A percentile compares a stretch with the other conserved stretches of the same genome.
Evolutionary conservation across 2,113 vertebrate species (phyloP).

Genomic region (Suricata suricatta): DNA sequence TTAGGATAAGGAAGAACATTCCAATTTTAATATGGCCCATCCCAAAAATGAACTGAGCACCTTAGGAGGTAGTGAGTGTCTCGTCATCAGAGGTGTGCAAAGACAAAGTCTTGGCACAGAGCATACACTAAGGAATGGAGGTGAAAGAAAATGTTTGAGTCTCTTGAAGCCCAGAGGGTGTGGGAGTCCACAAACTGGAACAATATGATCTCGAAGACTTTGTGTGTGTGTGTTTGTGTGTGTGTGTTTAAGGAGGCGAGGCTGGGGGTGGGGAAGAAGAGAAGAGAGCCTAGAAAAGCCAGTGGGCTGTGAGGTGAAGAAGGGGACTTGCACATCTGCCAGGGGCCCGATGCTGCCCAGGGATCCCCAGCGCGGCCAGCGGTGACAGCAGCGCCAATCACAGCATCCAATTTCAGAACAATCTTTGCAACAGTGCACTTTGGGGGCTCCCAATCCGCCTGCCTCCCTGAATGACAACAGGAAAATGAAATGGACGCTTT

Average conservation of each 20-base stretch:
- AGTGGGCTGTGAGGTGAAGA: not conserved
- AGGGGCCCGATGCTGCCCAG: conserved; percentile 37
- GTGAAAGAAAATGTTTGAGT: not conserved
- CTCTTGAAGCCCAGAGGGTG: not conserved
- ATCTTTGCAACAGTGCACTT: conserved; percentile 67
- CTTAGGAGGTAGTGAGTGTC: not conserved
- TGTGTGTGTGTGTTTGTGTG: not conserved
- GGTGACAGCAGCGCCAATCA: not conserved
- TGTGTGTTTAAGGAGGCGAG: not conserved
- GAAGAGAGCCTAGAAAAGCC: not conserved
- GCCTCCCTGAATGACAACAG: conserved; percentile 53
- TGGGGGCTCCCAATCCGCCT: conserved; percentile 62
- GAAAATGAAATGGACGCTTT: not conserved
- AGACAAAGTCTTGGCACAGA: not conserved
- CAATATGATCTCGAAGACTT: not conserved
- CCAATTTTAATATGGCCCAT: not conserved
- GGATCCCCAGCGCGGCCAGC: not conserved
- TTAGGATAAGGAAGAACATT: not conserved
- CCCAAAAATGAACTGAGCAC: not conserved
- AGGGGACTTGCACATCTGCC: not conserved
- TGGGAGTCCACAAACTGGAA: not conserved
- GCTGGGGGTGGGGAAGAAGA: not conserved
- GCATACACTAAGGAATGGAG: not conserved
- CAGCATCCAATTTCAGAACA: conserved; percentile 60
- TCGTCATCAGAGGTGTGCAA: not conserved